Conservation (phyloP, 2,888 invertebrate genomes). For the Campoplex nolae region DNA sequence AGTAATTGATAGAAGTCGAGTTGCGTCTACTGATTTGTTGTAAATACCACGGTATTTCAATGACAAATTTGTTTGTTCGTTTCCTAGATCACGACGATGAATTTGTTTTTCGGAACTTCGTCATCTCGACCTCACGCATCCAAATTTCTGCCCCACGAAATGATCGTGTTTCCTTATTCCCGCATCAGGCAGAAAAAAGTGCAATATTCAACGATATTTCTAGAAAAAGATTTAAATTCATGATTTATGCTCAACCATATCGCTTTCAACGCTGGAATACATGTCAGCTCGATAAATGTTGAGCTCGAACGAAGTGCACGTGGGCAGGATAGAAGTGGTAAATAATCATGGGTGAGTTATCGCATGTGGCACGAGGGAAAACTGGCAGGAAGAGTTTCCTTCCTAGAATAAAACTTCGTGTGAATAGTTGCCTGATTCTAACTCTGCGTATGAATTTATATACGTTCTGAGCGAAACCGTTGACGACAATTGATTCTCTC, state of each 20-base stretch:
- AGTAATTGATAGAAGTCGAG: slow-evolving; percentile 13
- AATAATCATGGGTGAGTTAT: slow-evolving; percentile 27
- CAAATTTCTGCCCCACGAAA: not conserved
- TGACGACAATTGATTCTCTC: slow-evolving; percentile 18
- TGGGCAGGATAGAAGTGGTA: slow-evolving; percentile 17
- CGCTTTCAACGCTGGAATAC: slow-evolving; percentile 34
- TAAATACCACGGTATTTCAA: slow-evolving; percentile 16
- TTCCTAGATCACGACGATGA: not conserved
- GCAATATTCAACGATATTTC: slow-evolving; percentile 27
- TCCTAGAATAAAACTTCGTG: slow-evolving; percentile 46
- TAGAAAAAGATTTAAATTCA: slow-evolving; percentile 31
- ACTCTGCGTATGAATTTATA: slow-evolving; percentile 48
- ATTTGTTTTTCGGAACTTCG: slow-evolving; percentile 7
- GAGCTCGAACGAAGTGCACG: slow-evolving; percentile 32
- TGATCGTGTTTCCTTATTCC: not conserved
- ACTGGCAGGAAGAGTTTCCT: slow-evolving; percentile 14
- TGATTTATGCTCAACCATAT: slow-evolving; percentile 15
- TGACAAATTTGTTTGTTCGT: not conserved
- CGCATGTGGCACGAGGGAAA: slow-evolving; percentile 13
- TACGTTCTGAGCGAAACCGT: slow-evolving; percentile 22
- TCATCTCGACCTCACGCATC: not conserved
- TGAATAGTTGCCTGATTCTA: slow-evolving; percentile 40
- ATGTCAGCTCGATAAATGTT: slow-evolving; percentile 32
- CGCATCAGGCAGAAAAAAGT: not conserved
- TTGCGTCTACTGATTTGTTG: not conserved